Conservation (phyloP, 1,140 invertebrate genomes). For the Nymphalis io region DNA sequence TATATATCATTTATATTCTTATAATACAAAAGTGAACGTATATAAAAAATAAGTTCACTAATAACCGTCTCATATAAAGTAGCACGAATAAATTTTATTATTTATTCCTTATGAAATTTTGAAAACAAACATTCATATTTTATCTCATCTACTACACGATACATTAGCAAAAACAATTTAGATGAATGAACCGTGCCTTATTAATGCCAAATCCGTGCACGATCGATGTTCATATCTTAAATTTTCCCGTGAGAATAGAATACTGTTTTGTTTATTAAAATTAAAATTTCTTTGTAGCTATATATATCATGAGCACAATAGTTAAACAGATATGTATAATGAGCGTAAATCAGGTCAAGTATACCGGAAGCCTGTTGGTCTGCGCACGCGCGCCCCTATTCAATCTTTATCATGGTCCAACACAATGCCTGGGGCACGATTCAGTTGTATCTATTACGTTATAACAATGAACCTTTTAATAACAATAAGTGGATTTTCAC, state of each 20-base stretch:
- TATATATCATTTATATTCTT: too few relatives aligned
- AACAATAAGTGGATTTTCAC: constrained; percentile 25
- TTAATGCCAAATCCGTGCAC: constrained; percentile 37
- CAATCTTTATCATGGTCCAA: constrained; percentile 49
- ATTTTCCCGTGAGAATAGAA: constrained; percentile 48
- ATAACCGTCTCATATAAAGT: too few relatives aligned
- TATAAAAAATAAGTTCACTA: too few relatives aligned
- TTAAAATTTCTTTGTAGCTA: constrained; percentile 14
- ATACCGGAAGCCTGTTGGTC: constrained; percentile 63
- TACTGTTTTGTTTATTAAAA: constrained; percentile 31
- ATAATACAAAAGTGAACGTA: too few relatives aligned
- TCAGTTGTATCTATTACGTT: constrained; percentile 38
- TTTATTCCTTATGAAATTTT: neutral
- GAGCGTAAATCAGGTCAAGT: constrained; percentile 67
- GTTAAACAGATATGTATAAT: constrained; percentile 45
- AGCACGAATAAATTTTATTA: too few relatives aligned
- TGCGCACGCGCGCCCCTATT: constrained; percentile 66
- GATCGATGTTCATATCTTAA: constrained; percentile 17
- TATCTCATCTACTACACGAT: neutral
- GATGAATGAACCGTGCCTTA: constrained; percentile 32
- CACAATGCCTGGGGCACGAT: constrained; percentile 54
- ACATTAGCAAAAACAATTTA: constrained; percentile 23
- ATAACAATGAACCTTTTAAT: constrained; percentile 30
- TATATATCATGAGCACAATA: constrained; percentile 35
- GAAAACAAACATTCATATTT: neutral